phyloP scores from a whole-genome alignment of 2,797 vertebrate genomes.

The Sternarchorhynchus goeldii region DNA sequence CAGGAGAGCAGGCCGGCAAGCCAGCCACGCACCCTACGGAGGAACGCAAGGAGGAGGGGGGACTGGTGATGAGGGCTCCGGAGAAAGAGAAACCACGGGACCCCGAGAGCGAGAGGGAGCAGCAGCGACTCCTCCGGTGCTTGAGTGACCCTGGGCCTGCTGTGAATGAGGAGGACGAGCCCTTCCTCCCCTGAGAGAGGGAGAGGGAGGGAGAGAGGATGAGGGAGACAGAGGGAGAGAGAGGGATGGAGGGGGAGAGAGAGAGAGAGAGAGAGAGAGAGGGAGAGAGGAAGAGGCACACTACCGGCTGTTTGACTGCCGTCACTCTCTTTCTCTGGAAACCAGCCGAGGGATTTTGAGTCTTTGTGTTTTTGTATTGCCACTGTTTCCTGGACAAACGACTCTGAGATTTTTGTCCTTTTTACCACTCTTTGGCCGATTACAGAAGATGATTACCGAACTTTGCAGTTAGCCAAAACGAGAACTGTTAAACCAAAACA shows the following conservation, averaged over 20 bases:
- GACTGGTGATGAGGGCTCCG: conserved; percentile 82
- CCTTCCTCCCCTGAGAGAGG: conserved; percentile 76
- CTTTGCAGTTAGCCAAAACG: conserved; percentile 64
- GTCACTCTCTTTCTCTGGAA: neutral
- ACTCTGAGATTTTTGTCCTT: neutral
- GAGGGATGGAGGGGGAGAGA: neutral
- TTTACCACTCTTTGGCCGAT: neutral
- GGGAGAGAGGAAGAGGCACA: conserved; percentile 29
- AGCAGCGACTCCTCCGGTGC: conserved; percentile 87
- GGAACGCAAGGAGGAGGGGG: conserved; percentile 70
- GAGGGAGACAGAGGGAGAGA: conserved; percentile 26
- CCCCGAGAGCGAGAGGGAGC: conserved; percentile 73
- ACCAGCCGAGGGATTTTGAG: neutral
- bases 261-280: neutral
- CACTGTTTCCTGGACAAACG: neutral
- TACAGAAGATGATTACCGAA: neutral
- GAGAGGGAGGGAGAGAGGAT: neutral
- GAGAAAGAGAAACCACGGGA: conserved; percentile 59
- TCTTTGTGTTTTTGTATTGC: neutral
- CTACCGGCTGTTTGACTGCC: neutral
- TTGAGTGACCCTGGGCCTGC: conserved; percentile 94
- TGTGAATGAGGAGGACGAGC: conserved; percentile 85
- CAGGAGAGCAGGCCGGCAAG: conserved; percentile 80
- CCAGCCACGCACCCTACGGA: conserved; percentile 60
- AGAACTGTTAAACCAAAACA: conserved; percentile 53